A percentile compares a stretch with the other conserved stretches of the same genome.
These are phyloP conservation scores for Lordiphosa mommai DNA, from an alignment of 1,140 invertebrate genomes.

Conservation along the genomic window DNA sequence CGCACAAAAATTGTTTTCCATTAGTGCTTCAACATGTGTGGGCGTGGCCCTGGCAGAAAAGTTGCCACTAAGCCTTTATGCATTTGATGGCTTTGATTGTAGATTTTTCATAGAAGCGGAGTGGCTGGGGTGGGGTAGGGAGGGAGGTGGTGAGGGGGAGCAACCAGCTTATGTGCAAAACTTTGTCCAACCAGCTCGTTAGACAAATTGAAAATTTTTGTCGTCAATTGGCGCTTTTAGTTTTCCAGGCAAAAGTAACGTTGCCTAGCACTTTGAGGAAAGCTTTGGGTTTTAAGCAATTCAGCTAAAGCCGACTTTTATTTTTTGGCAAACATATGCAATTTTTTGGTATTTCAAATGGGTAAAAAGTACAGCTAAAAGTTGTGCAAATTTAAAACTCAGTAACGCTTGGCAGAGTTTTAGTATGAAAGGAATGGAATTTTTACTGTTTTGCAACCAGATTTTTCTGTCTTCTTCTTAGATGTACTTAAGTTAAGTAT, in stretches of 20 bases:
- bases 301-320: slow-evolving; percentile 1
- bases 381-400: no score
- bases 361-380: no score
- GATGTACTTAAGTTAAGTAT: no score
- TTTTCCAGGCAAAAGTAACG: slow-evolving; percentile 21
- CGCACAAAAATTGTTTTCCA: slow-evolving; percentile 58
- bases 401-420: no score
- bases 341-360: no score
- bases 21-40: slow-evolving; percentile 23
- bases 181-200: slow-evolving; percentile 58
- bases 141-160: background rate
- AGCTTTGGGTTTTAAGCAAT: background rate
- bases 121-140: background rate
- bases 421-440: no score
- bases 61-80: slow-evolving; percentile 67
- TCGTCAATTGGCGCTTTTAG: slow-evolving; percentile 66
- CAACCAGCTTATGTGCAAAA: slow-evolving; percentile 37
- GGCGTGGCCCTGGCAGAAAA: slow-evolving; percentile 3
- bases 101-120: slow-evolving; percentile 36
- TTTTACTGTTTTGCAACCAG: no score
- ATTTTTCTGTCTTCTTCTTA: no score
- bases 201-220: slow-evolving; percentile 73
- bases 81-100: slow-evolving; percentile 71
- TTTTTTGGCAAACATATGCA: background rate
- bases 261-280: slow-evolving; percentile 8